phyloP scores from a whole-genome alignment of 2,797 vertebrate genomes.

The Pantherophis alleghaniensis region DNA sequence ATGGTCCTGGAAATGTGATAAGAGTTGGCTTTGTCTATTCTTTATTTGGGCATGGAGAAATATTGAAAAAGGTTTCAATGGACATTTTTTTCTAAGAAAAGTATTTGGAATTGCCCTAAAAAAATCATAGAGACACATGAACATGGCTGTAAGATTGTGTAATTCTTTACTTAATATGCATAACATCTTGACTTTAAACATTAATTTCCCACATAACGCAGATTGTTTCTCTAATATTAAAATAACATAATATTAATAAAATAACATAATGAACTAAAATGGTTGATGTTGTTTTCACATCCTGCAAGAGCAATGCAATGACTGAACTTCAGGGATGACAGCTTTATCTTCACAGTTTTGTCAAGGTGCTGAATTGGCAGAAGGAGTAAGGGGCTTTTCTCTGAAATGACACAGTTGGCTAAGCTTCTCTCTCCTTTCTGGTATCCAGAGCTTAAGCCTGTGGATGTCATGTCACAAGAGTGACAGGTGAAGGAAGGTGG shows the following conservation, averaged over 20 bases:
- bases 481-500: conserved; percentile 69
- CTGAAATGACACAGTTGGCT: conserved; percentile 58
- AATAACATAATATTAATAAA: not conserved
- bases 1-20: not conserved
- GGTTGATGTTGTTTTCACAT: not conserved
- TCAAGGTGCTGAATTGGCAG: conserved; percentile 24
- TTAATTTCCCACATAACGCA: not conserved
- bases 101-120: not conserved
- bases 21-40: not conserved
- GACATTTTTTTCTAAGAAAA: not conserved
- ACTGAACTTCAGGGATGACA: not conserved
- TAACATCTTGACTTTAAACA: not conserved
- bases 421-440: conserved; percentile 20
- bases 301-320: not conserved
- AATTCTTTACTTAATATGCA: conserved; percentile 2
- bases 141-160: not conserved
- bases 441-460: conserved; percentile 57
- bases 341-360: conserved; percentile 19
- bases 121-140: not conserved
- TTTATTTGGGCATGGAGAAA: not conserved
- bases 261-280: not conserved
- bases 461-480: conserved; percentile 55
- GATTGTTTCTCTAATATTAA: not conserved
- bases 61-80: not conserved
- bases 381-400: conserved; percentile 35